phyloP scores from a whole-genome alignment of 1,140 invertebrate species.

The Myzus persicae region DNA sequence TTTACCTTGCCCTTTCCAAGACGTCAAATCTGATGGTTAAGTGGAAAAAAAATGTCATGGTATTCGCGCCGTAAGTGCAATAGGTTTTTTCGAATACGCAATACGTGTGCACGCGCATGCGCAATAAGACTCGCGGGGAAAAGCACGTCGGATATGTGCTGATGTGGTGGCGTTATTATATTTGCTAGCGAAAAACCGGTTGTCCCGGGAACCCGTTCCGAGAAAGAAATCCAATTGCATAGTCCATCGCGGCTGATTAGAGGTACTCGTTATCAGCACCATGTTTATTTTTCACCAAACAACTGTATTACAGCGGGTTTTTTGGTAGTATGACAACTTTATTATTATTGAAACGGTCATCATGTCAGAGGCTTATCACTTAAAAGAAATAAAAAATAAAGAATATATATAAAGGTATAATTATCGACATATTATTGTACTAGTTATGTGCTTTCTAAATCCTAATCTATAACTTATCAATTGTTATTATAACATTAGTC shows the following conservation, averaged over 20 bases:
- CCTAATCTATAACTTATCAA: neutral
- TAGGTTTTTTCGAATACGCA: constrained; percentile 7
- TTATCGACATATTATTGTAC: neutral
- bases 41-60: neutral
- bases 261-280: neutral
- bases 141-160: neutral
- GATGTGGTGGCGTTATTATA: neutral
- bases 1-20: neutral
- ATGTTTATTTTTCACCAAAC: neutral
- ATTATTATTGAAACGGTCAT: neutral
- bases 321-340: neutral
- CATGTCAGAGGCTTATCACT: neutral
- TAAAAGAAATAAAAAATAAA: neutral
- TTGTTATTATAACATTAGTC: neutral
- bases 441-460: neutral
- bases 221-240: constrained; percentile 29
- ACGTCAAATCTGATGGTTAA: neutral
- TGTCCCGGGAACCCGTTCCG: constrained; percentile 21
- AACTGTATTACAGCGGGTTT: neutral
- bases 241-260: neutral
- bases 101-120: neutral
- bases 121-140: neutral
- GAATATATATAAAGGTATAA: neutral
- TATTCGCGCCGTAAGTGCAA: neutral
- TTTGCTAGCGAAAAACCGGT: constrained; percentile 34